These are phyloP conservation scores for Xenopus borealis DNA, from an alignment of 2,113 vertebrate species.

Conservation along the genomic window DNA sequence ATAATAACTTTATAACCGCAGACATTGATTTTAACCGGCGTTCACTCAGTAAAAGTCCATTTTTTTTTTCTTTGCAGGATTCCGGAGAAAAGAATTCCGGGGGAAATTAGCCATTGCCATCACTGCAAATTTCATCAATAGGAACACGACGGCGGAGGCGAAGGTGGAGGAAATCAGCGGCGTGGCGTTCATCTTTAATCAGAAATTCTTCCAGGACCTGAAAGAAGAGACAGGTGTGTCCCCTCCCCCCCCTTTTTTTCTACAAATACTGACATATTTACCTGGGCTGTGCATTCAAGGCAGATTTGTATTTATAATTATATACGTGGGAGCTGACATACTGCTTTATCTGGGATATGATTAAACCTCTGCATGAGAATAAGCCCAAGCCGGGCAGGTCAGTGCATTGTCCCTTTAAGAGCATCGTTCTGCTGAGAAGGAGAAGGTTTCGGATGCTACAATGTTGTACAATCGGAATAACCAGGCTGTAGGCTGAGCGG, in stretches of 20 bases:
- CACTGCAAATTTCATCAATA: conserved; percentile 97
- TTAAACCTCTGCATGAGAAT: no score
- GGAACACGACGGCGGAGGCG: conserved; percentile 93
- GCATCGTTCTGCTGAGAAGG: no score
- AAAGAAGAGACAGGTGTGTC: conserved; percentile 89
- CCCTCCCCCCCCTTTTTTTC: background rate
- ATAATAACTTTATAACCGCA: no score
- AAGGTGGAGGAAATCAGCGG: conserved; percentile 98
- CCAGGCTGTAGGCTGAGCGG: background rate
- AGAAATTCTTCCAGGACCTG: conserved; percentile 96
- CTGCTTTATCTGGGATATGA: no score
- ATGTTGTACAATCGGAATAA: background rate
- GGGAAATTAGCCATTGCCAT: conserved; percentile 96
- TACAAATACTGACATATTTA: background rate
- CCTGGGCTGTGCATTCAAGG: background rate
- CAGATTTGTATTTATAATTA: background rate
- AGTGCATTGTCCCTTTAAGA: background rate
- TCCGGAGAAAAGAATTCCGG: conserved; percentile 92
- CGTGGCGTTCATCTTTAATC: conserved; percentile 98
- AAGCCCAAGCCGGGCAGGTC: no score
- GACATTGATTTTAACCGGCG: no score
- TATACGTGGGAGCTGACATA: no score
- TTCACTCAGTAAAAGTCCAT: no score
- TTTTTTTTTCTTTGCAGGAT: conserved; percentile 66
- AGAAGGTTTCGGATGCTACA: background rate